Evolutionary conservation across 2,888 invertebrate species (phyloP).

Genomic region (Dolomedes plantarius): DNA sequence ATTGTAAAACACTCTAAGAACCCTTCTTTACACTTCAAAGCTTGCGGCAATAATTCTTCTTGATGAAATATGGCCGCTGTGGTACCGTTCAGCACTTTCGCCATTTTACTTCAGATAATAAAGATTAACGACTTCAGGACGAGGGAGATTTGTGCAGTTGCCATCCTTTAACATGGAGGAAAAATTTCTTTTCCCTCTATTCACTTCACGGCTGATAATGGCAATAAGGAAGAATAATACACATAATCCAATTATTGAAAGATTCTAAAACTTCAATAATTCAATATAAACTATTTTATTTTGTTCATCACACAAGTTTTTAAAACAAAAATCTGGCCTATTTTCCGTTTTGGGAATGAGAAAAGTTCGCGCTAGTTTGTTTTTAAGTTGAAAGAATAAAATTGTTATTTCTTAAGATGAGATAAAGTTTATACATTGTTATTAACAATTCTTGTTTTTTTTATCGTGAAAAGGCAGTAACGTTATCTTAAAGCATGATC

Average conservation of each 20-base stretch:
- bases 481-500: too few relatives aligned
- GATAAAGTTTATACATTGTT: too few relatives aligned
- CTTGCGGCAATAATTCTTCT: slow-evolving; percentile 34
- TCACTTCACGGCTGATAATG: not conserved
- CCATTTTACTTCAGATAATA: slow-evolving; percentile 63
- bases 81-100: slow-evolving; percentile 57
- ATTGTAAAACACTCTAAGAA: not conserved
- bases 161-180: slow-evolving; percentile 19
- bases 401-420: too few relatives aligned
- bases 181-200: not conserved
- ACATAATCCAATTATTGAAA: not conserved
- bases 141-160: slow-evolving; percentile 56
- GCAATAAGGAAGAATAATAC: not conserved
- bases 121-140: slow-evolving; percentile 58
- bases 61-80: slow-evolving; percentile 49
- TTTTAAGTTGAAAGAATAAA: too few relatives aligned
- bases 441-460: too few relatives aligned
- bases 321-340: too few relatives aligned
- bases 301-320: too few relatives aligned
- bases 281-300: too few relatives aligned
- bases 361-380: too few relatives aligned
- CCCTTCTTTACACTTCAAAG: slow-evolving; percentile 29
- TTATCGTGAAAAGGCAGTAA: too few relatives aligned
- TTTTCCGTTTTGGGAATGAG: too few relatives aligned
- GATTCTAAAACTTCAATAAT: too few relatives aligned